These are phyloP conservation scores for Zoanthus sociatus DNA, from an alignment of 92 coral and sea anemone species.

Conservation along the genomic window DNA sequence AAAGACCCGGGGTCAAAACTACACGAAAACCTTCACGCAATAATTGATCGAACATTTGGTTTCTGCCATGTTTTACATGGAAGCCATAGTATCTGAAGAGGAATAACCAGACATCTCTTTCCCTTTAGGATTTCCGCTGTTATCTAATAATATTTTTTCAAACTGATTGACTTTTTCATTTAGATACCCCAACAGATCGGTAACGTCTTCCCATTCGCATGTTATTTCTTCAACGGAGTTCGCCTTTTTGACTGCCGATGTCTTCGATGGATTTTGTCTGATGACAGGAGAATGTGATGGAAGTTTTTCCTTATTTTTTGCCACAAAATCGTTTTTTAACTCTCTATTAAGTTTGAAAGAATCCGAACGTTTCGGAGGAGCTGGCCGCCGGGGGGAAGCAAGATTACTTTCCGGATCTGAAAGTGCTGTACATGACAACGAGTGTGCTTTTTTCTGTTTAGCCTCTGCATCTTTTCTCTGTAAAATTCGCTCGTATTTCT, in stretches of 20 bases:
- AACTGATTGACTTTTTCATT: conserved; percentile 93
- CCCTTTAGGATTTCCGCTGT: conserved; percentile 75
- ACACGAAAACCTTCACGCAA: conserved; percentile 32
- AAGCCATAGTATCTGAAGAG: conserved; percentile 82
- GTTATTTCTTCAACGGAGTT: conserved; percentile 71
- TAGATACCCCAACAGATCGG: conserved; percentile 87
- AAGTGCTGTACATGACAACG: conserved; percentile 24
- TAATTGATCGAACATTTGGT: not conserved
- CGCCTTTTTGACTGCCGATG: conserved; percentile 55
- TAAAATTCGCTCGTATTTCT: conserved; percentile 90
- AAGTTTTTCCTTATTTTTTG: conserved; percentile 67
- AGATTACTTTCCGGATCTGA: conserved; percentile 56
- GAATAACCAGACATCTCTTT: conserved; percentile 77
- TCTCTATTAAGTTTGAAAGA: conserved; percentile 80
- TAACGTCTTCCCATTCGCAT: conserved; percentile 91
- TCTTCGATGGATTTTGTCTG: conserved; percentile 46
- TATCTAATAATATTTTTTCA: conserved; percentile 84
- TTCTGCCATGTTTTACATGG: conserved; percentile 33
- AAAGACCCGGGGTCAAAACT: not conserved
- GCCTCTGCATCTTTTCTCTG: conserved; percentile 91
- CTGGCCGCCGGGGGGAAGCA: conserved; percentile 67
- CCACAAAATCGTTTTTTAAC: conserved; percentile 56
- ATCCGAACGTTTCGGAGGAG: conserved; percentile 90
- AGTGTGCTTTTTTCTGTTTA: conserved; percentile 57
- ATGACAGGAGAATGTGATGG: conserved; percentile 22